Evolutionary conservation across 92 coral and sea anemone genomes (phyloP), one percentile per base, ranked within the genome.

Genomic region (Bergia puertoricense): DNA sequence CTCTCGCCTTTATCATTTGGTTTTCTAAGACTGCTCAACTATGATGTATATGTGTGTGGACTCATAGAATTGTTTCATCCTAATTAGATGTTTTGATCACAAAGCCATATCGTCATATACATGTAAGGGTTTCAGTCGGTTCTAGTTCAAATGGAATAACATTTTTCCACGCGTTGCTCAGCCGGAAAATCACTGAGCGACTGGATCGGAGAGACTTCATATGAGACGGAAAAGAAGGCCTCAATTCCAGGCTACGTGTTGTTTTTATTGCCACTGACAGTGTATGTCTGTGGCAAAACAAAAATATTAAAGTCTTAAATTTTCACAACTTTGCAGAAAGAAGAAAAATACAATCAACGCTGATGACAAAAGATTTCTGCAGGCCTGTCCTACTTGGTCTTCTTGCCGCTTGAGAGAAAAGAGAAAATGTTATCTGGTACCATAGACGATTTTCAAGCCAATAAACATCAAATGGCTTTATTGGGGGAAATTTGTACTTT

Each of bases 31-130:
- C 80, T 3, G 54, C 45, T 11, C 79, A 5, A 40, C 79, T 74
- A 40, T 74, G 46, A 74, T 74, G 69, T 62, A 6, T 62, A 74
- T 74, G n/a, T 74, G 79, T 40, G 79, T 74, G 46, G 79, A 23
- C 79, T 42, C 15, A 74, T 15, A 14, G 46, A 5, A 20, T 62
- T 62, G 6, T 14, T 22, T 62, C 30, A 62, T 62, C 18, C 18
- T 22, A 6, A 62, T 18, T 57, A 57, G 16, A 57, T 57, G 66
- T 2, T 13, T 57, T 57, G 66, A 57, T 57, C 20, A 57, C 66
- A 14, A 57, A 15, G 54, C 54, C 54, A 4, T 48, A 4, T 4
- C 54, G 4, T 48, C 30, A 30, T 48, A 48, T 48, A 8, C 54
- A 4, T 4, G 5, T 4, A 48, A 48, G 54, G 5, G 54, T 4